Evolutionary conservation across 2,888 invertebrate genomes (phyloP), one percentile per base, ranked within the genome.

Genomic region (Drosophila putrida): DNA sequence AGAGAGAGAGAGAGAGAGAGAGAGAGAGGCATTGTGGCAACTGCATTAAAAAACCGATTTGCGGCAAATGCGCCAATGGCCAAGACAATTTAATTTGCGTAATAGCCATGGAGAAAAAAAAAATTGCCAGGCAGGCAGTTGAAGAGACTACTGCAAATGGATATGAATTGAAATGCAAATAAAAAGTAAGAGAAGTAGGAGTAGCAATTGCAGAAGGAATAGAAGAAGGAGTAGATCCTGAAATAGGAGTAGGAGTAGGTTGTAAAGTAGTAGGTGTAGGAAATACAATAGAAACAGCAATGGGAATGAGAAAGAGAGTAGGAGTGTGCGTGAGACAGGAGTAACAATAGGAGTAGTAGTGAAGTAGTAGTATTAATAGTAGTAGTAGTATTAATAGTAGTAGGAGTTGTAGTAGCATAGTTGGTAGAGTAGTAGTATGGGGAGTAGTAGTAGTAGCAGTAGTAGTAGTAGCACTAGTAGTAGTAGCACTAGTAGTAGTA

Each of bases 31-130:
- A 36, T 15, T 6, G 11, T 28, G 44, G 35, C n/a, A 15, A 38
- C 35, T 71, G 64, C 77, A 73, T 76, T 80, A 64, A 71, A 84
- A 35, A 77, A 63, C 44, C 68, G 64, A 81, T 74, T 81, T 80
- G 64, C 68, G 65, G 46, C 55, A 63, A 68, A 80, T 78, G 61
- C 62, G 68, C 55, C 69, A 83, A 70, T 58, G 68, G 64, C 63
- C 68, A 71, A 71, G 79, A 85, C 80, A 82, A 82, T 79, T 81
- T 65, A 70, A 85, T 81, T 85, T 81, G 82, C 82, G 72, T 82
- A 82, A 71, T 59, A 79, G 62, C 65, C 62, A 41, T 28, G 36
- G 46, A 60, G 47, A 44, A 20, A 20, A 20, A 6, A 43, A 10
- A 20, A 20, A 20, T 20, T 3, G 2, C 20, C 20, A 20, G 20